Base-by-base conservation (phyloP, 2,888 invertebrate genomes). In the Trachelus tabidus region DNA sequence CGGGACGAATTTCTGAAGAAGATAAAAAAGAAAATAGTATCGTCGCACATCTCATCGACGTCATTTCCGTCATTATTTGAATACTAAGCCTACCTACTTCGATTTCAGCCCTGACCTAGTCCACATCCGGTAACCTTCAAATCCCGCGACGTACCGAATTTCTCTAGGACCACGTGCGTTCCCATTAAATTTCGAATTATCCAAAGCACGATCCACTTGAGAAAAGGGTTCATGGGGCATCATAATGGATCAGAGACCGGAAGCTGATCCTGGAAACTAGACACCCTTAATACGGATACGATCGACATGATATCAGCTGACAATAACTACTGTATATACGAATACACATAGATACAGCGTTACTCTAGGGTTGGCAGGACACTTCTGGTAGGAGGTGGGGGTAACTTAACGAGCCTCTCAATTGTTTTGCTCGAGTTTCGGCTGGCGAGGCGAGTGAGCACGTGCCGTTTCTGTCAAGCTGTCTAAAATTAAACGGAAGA, bases 401-500 rank as follows among this genome's bases (percentile, higher is more conserved):
- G 6, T 2, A 56, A 23, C 56, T 9, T 56, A 56, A 56, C 23
- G 56, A 56, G 56, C 56, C 56, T 56, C 56, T 23, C 56, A 1
- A 56, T 71, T 23, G 71, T 71, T 71, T 71, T 71, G 33, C 31
- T 31, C 34, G 71, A 71, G 71, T 71, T 56, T 71, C 80, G 78
- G 79, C 69, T 81, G 23, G 40, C 40, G 79, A 78, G 76, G 77
- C 69, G 34, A 35, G 56, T 23, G 15, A 87, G 85, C 89, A 88
- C 88, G 88, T 88, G 89, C 85, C 81, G 40, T 75, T 81, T 56
- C 79, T 81, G 81, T 83, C 80, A 79, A 79, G 80, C 78, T 78
- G 80, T 79, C 87, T 86, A 85, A 87, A 89, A 88, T 88, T 86
- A 87, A 87, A 83, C 84, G 84, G 79, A 80, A 84, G 83, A 81